phyloP scores from a whole-genome alignment of 2,113 vertebrate genomes.

The Platichthys stellatus region DNA sequence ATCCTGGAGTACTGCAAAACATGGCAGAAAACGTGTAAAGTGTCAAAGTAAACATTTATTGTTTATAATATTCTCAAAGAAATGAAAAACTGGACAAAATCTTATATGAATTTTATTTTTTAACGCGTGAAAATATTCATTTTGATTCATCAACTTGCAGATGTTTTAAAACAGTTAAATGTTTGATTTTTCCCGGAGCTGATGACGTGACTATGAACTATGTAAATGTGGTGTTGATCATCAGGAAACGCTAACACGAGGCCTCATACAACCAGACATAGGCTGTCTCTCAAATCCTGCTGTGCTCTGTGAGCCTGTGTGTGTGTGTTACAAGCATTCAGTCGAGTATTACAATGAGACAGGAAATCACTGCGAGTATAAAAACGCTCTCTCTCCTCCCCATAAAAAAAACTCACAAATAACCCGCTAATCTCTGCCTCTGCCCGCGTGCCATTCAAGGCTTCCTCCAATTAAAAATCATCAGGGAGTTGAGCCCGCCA shows the following conservation, averaged over 20 bases:
- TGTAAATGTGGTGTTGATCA: neutral
- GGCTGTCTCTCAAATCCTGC: constrained; percentile 58
- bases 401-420: constrained; percentile 67
- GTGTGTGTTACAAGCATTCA: constrained; percentile 25
- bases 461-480: constrained; percentile 80
- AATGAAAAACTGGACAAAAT: too few species aligned
- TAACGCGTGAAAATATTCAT: neutral
- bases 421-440: constrained; percentile 72
- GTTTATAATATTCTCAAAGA: too few species aligned
- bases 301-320: neutral
- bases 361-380: constrained; percentile 71
- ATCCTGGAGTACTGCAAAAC: neutral
- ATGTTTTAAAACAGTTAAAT: constrained; percentile 12
- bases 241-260: constrained; percentile 56
- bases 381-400: constrained; percentile 38
- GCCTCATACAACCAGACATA: constrained; percentile 49
- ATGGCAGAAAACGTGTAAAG: neutral
- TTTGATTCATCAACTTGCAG: neutral
- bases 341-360: constrained; percentile 73
- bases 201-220: too few species aligned
- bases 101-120: too few species aligned
- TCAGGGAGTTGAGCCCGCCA: constrained; percentile 79
- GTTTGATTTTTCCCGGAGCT: constrained; percentile 41
- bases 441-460: constrained; percentile 72
- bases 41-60: neutral